phyloP scores from a whole-genome alignment of 2,888 invertebrate genomes.

The Phaedon cochleariae region DNA sequence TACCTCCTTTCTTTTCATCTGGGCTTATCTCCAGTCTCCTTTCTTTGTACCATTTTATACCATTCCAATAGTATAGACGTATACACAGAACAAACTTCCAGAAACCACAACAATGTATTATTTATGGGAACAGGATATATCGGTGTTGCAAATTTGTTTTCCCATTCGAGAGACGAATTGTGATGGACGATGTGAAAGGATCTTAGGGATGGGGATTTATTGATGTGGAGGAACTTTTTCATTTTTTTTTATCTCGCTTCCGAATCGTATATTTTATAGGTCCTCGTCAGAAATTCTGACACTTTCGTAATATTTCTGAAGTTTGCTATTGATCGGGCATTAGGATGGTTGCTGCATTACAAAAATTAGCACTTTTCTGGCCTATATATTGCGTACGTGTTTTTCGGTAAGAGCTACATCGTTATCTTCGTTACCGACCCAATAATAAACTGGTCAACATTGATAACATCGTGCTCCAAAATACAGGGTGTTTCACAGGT shows the following conservation, averaged over 20 bases:
- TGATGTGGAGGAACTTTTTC: constrained; percentile 6
- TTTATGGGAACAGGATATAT: constrained; percentile 34
- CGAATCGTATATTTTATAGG: constrained; percentile 8
- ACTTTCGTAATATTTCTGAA: not conserved
- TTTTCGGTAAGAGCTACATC: too few species aligned
- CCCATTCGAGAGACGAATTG: constrained; percentile 18
- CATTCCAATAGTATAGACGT: constrained; percentile 17
- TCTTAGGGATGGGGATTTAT: constrained; percentile 5
- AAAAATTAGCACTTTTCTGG: too few species aligned
- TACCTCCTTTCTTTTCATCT: constrained; percentile 24
- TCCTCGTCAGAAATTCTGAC: not conserved
- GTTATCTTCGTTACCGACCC: too few species aligned
- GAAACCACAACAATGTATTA: constrained; percentile 38
- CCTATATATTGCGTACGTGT: too few species aligned
- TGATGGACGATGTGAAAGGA: constrained; percentile 8
- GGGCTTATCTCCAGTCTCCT: constrained; percentile 17
- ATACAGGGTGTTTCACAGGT: too few species aligned
- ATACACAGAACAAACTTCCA: constrained; percentile 27
- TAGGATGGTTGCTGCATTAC: too few species aligned
- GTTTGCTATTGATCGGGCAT: not conserved
- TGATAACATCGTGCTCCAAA: too few species aligned
- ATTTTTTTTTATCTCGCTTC: constrained; percentile 10
- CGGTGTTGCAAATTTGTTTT: constrained; percentile 35
- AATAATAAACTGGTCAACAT: too few species aligned
- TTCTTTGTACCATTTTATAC: constrained; percentile 29